A percentile compares a stretch with the other conserved stretches of the same genome.
These are phyloP conservation scores for Sminthurinus aureus DNA, from an alignment of 2,888 invertebrate species.

Conservation along the genomic window DNA sequence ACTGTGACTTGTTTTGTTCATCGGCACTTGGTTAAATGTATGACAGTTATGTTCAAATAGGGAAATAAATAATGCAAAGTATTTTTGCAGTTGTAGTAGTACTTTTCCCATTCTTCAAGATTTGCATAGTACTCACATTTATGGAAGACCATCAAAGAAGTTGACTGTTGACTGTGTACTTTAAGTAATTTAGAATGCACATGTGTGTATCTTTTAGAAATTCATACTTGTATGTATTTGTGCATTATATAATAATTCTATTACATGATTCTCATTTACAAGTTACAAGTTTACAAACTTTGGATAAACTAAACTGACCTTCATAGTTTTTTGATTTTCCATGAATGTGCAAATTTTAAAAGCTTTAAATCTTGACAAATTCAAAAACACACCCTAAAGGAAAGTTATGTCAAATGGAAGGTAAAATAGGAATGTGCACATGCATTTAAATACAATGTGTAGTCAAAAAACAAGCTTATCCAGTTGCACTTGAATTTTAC, in stretches of 20 bases:
- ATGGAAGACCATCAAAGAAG: neutral
- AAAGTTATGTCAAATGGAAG: neutral
- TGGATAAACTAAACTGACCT: slow-evolving; percentile 4
- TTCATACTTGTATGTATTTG: too few relatives aligned
- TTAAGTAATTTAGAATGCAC: neutral
- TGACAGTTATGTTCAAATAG: neutral
- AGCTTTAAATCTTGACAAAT: neutral
- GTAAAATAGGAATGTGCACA: neutral
- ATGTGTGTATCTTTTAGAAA: neutral
- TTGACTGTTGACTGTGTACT: neutral
- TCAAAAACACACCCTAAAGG: neutral
- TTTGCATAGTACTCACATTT: neutral
- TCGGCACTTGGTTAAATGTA: neutral
- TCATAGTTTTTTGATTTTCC: slow-evolving; percentile 21
- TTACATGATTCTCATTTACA: too few relatives aligned
- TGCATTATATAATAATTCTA: too few relatives aligned
- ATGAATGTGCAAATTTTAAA: slow-evolving; percentile 18
- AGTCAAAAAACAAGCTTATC: neutral
- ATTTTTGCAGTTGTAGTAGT: neutral
- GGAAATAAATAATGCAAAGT: neutral
- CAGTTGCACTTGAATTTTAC: neutral
- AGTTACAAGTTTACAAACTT: neutral
- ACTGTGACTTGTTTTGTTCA: neutral
- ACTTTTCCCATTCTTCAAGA: neutral
- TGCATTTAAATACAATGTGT: neutral